A percentile compares a stretch with the other conserved stretches of the same genome.
Conservation (phyloP, 2,113 vertebrate genomes). For the Panthera leo region DNA sequence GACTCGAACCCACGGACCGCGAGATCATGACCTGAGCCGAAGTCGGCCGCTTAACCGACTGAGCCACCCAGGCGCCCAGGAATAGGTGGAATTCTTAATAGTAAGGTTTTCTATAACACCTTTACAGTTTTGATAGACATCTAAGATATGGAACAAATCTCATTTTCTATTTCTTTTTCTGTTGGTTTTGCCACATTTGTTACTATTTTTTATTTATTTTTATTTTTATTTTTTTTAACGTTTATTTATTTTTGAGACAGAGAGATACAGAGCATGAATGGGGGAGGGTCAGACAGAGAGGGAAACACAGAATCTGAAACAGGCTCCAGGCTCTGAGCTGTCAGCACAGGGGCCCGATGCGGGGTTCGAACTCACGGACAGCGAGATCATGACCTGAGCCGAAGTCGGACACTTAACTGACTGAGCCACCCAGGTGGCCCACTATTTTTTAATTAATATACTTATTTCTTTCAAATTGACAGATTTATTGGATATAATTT, state of each 20-base stretch:
- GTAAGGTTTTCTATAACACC: background rate
- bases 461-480: background rate
- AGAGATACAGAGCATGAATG: no score
- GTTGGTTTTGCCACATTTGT: background rate
- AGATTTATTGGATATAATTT: background rate
- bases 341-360: rapidly evolving
- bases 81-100: background rate
- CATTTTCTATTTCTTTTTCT: background rate
- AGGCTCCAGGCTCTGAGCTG: no score
- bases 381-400: no score
- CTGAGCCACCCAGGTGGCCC: no score
- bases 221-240: background rate
- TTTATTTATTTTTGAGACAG: no score
- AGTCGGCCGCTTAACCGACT: no score
- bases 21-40: no score
- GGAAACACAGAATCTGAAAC: no score
- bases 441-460: background rate
- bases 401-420: no score
- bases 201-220: background rate
- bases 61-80: no score
- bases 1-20: no score
- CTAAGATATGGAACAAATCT: background rate
- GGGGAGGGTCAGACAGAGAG: no score
- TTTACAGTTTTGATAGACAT: background rate
- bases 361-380: rapidly evolving